These are phyloP conservation scores for Leptocoma aspasia DNA, from an alignment of 2,113 vertebrate species.

Conservation along the genomic window DNA sequence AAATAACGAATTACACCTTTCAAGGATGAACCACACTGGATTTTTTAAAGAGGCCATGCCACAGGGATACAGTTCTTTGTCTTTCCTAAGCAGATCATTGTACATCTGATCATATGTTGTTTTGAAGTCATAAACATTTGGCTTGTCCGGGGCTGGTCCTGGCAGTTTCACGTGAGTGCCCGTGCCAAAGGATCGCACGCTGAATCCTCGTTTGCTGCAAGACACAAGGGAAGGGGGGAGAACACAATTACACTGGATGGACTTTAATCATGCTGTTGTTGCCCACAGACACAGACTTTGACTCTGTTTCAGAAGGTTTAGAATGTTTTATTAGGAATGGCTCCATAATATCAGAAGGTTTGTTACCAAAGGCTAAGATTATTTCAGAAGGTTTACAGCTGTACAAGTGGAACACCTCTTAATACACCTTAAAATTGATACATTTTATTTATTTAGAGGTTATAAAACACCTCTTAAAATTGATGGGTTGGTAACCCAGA, in stretches of 20 bases:
- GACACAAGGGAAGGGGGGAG: slow-evolving; percentile 21
- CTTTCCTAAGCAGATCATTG: slow-evolving; percentile 99
- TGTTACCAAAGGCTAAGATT: no score
- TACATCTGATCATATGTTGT: slow-evolving; percentile 99
- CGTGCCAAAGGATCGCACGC: slow-evolving; percentile 95
- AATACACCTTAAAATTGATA: no score
- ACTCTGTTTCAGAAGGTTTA: no score
- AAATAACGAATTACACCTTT: slow-evolving; percentile 64
- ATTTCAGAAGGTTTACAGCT: no score
- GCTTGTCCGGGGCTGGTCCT: slow-evolving; percentile 97
- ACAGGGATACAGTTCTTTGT: slow-evolving; percentile 99
- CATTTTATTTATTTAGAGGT: no score
- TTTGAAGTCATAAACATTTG: slow-evolving; percentile 99
- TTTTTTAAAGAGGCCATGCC: slow-evolving; percentile 62
- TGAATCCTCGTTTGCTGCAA: slow-evolving; percentile 96
- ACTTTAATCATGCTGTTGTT: no score
- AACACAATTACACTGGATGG: not conserved
- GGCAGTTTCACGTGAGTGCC: slow-evolving; percentile 96
- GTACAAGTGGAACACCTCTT: no score
- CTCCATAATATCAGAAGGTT: no score
- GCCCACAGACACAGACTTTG: no score
- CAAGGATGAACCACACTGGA: slow-evolving; percentile 46
- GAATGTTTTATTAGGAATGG: no score
- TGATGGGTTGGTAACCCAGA: no score
- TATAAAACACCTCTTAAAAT: no score